phyloP scores from a whole-genome alignment of 2,888 invertebrate species.

The Bruchidius siliquastri region DNA sequence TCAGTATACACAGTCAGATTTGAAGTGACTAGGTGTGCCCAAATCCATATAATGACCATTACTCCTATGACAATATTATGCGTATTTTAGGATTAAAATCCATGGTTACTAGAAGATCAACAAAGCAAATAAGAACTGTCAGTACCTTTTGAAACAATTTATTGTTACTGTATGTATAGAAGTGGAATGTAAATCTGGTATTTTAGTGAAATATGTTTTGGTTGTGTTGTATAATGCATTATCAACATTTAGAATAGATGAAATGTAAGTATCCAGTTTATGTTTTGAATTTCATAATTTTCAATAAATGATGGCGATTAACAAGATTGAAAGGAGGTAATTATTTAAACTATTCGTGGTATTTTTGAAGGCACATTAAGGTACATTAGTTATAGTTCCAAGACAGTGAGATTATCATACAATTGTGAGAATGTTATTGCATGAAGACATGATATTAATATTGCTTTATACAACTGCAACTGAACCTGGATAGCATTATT shows the following conservation, averaged over 20 bases:
- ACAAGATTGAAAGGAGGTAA: background rate
- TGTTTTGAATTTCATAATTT: background rate
- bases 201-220: no score
- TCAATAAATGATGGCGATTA: background rate
- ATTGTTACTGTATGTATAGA: background rate
- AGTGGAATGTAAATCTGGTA: background rate
- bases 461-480: background rate
- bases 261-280: background rate
- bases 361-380: background rate
- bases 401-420: background rate
- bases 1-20: no score
- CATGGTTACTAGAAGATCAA: background rate
- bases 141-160: background rate
- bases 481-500: background rate
- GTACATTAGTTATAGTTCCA: background rate
- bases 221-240: background rate
- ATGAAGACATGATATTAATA: background rate
- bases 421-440: background rate
- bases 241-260: background rate
- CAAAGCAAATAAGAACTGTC: background rate
- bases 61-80: background rate
- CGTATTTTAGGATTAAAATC: background rate
- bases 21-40: no score
- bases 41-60: no score
- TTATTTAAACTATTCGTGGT: background rate